Conservation (phyloP, 2,113 vertebrate genomes). For the Forbesichthys papilliferus region DNA sequence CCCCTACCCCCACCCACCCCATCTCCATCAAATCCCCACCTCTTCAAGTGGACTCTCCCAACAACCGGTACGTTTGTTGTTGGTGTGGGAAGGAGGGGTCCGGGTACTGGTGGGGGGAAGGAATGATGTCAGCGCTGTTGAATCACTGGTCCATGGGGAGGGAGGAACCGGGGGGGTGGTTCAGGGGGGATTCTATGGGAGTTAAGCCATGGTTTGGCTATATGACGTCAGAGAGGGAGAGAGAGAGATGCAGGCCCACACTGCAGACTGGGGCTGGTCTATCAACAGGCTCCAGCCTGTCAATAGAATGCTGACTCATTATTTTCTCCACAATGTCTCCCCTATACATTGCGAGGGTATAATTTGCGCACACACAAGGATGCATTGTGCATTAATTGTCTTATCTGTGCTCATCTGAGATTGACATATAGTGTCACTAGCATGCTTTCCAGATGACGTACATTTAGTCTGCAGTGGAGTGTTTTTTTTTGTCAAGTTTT, state of each 20-base stretch:
- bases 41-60: constrained; percentile 65
- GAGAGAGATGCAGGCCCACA: constrained; percentile 23
- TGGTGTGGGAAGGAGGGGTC: constrained; percentile 56
- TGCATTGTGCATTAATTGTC: too few relatives aligned
- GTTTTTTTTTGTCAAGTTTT: too few relatives aligned
- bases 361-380: neutral
- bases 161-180: neutral
- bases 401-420: too few relatives aligned
- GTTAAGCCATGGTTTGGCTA: constrained; percentile 41
- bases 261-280: constrained; percentile 35
- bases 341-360: constrained; percentile 2
- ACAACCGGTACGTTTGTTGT: constrained; percentile 71
- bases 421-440: too few relatives aligned
- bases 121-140: constrained; percentile 69
- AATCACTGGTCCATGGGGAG: constrained; percentile 44
- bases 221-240: constrained; percentile 60
- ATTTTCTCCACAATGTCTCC: constrained; percentile 36
- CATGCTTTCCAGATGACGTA: constrained; percentile 23
- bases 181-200: constrained; percentile 47
- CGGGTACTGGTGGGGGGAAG: constrained; percentile 32
- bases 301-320: constrained; percentile 37
- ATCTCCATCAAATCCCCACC: constrained; percentile 13
- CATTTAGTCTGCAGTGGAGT: too few relatives aligned
- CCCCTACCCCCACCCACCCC: neutral
- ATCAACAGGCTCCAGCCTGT: constrained; percentile 31